These are phyloP conservation scores for Trididemnum nubilum DNA, from an alignment of 23 tunicate species.

Conservation along the genomic window DNA sequence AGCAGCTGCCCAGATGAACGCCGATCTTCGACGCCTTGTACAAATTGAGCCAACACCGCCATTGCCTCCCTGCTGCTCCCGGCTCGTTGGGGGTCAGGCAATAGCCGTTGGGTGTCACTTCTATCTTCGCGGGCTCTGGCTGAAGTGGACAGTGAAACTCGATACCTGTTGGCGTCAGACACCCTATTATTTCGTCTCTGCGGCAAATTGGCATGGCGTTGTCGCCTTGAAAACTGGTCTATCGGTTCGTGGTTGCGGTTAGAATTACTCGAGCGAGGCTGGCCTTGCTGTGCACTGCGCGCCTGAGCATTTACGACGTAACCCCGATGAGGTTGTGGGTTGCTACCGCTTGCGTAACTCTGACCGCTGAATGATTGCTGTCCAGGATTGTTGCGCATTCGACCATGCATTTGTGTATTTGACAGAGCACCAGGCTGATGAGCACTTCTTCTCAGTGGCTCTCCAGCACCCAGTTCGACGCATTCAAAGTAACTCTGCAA, in stretches of 20 bases:
- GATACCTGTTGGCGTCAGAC: neutral
- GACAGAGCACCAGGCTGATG: slow-evolving; percentile 45
- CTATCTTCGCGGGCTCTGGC: neutral
- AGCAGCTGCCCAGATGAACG: neutral
- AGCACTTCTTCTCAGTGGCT: slow-evolving; percentile 45
- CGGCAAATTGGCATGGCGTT: neutral
- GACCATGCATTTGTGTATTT: neutral
- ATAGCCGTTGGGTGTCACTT: slow-evolving; percentile 54
- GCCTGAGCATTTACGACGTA: slow-evolving; percentile 37
- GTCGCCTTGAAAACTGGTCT: slow-evolving; percentile 25
- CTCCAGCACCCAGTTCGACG: slow-evolving; percentile 72
- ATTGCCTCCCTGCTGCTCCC: slow-evolving; percentile 38
- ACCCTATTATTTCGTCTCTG: neutral
- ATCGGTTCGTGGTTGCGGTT: slow-evolving; percentile 42
- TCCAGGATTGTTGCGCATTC: neutral
- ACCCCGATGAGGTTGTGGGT: slow-evolving; percentile 5
- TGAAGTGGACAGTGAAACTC: slow-evolving; percentile 9
- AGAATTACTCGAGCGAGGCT: slow-evolving; percentile 1
- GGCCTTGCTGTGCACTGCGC: slow-evolving; percentile 14
- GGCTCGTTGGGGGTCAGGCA: slow-evolving; percentile 18
- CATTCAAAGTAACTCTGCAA: slow-evolving; percentile 82
- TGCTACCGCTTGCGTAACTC: slow-evolving; percentile 20
- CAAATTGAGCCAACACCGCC: slow-evolving; percentile 44
- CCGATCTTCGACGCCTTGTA: neutral
- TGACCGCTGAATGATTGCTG: slow-evolving; percentile 26